A percentile compares a stretch with the other conserved stretches of the same genome.
phyloP scores from a whole-genome alignment of 2,797 vertebrate genomes.

The Centropyge bicolor region DNA sequence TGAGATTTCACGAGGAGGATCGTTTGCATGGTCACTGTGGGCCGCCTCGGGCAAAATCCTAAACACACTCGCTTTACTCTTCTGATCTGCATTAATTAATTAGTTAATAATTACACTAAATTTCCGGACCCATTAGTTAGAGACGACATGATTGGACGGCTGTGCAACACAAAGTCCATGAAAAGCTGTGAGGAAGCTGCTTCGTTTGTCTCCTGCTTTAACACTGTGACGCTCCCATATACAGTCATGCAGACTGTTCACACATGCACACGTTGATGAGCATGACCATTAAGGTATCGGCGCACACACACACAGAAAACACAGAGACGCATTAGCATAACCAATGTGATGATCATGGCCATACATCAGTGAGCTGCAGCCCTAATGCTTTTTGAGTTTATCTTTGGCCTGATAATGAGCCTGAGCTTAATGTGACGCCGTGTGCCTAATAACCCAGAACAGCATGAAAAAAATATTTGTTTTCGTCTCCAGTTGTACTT shows the following conservation, averaged over 20 bases:
- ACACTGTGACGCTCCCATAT: background rate
- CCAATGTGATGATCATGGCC: slow-evolving; percentile 65
- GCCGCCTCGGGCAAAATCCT: slow-evolving; percentile 60
- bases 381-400: slow-evolving; percentile 69
- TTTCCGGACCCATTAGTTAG: slow-evolving; percentile 63
- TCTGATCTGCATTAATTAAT: slow-evolving; percentile 76
- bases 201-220: slow-evolving; percentile 43
- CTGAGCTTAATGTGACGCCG: slow-evolving; percentile 71
- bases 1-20: slow-evolving; percentile 65
- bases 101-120: slow-evolving; percentile 63
- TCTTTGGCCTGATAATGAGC: slow-evolving; percentile 75
- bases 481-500: slow-evolving; percentile 58
- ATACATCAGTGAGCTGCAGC: slow-evolving; percentile 66
- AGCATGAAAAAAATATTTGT: slow-evolving; percentile 62
- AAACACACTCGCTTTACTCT: slow-evolving; percentile 32
- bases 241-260: background rate
- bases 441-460: slow-evolving; percentile 78
- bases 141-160: slow-evolving; percentile 46
- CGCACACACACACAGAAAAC: slow-evolving; percentile 21
- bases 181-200: slow-evolving; percentile 49
- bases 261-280: slow-evolving; percentile 22
- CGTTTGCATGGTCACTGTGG: slow-evolving; percentile 64
- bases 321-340: slow-evolving; percentile 71
- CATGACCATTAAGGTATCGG: slow-evolving; percentile 37
- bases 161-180: slow-evolving; percentile 33